Evolutionary conservation across 1,140 invertebrate genomes (phyloP).

Genomic region (Cotesia glomerata): DNA sequence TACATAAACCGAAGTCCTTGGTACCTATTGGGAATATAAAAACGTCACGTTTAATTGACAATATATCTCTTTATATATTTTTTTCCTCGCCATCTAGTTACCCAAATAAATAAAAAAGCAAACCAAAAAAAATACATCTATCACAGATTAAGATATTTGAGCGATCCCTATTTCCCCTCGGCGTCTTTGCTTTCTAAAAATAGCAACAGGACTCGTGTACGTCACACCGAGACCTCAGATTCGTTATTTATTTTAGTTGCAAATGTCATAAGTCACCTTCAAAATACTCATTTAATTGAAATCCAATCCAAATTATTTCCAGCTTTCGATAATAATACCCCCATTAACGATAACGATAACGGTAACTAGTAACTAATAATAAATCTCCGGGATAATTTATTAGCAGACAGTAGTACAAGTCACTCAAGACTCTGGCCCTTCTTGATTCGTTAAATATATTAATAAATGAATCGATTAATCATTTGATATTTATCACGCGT

Average conservation of each 20-base stretch:
- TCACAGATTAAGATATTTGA: slow-evolving; percentile 5
- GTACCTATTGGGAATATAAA: too few species aligned
- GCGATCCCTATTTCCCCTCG: background rate
- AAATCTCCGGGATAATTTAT: too few species aligned
- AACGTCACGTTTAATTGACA: too few species aligned
- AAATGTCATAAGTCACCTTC: background rate
- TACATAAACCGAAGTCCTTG: too few species aligned
- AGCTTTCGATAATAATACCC: too few species aligned
- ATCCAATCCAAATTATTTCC: background rate
- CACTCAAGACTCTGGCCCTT: background rate
- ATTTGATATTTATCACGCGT: too few species aligned
- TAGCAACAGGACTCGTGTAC: slow-evolving; percentile 10
- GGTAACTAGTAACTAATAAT: too few species aligned
- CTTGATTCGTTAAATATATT: background rate
- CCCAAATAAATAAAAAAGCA: background rate
- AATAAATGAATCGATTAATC: too few species aligned
- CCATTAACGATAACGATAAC: too few species aligned
- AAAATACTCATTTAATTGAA: background rate
- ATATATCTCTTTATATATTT: too few species aligned
- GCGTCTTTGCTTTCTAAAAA: slow-evolving; percentile 19
- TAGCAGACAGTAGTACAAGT: background rate
- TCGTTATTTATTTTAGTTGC: background rate
- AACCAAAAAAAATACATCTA: background rate
- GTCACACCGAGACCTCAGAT: slow-evolving; percentile 6
- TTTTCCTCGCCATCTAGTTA: too few species aligned